Evolutionary conservation across 2,888 invertebrate genomes (phyloP), one percentile per base, ranked within the genome.

Genomic region (Brenthis hecate): DNA sequence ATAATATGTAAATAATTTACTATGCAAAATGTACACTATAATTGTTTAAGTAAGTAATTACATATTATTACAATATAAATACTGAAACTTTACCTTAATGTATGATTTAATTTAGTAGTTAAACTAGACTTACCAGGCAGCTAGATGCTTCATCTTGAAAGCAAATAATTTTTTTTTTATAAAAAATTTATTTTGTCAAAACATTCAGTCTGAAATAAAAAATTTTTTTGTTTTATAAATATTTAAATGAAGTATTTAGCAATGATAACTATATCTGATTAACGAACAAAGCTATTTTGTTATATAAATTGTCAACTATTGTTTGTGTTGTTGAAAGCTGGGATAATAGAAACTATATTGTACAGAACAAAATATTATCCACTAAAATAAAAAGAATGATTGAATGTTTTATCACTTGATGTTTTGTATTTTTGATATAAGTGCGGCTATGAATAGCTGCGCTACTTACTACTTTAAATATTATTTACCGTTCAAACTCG

Each of bases 401-500:
- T 65, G 16, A 55, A 64, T 57, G 16, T 58, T 56, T 56, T 47
- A 43, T 23, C 13, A 19, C 54, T 55, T 63, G 23, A 63, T 63
- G 16, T 63, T 54, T 13, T 23, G 43, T n/a, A 47, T 55, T 61
- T 62, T 54, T 61, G 23, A 61, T 56, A 61, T 50, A 60, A 50
- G 55, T 61, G 58, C 66, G 36, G 61, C 60, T 66, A 61, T 61
- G 63, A 65, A 48, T 54, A 58, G 69, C 58, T 72, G 68, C 67
- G 64, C 68, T 74, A 73, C 73, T 74, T 72, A 72, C 61, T 61
- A 72, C 55, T 70, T 70, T 55, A 50, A 19, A 63, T 63, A 48
- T 64, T 66, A 63, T 68, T 68, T 63, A 60, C 55, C 16, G 43
- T 65, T 61, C 23, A 48, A 3, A 19, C 19, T 47, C 28, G 8